A percentile compares a stretch with the other conserved stretches of the same genome.
These are phyloP conservation scores for Andrena trimmerana DNA, from an alignment of 2,888 invertebrate species.

Conservation along the genomic window DNA sequence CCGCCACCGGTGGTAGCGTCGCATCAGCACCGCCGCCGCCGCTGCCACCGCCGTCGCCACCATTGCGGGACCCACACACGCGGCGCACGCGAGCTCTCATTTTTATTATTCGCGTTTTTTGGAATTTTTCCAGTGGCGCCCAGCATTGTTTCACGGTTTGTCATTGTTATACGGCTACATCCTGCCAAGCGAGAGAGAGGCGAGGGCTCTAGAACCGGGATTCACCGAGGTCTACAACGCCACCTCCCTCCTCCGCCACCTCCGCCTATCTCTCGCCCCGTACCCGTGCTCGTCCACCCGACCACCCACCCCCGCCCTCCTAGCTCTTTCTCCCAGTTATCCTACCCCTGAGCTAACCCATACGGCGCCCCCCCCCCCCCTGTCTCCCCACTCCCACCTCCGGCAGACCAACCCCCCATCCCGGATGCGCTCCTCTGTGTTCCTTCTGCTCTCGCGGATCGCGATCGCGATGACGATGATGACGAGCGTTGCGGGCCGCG, in stretches of 20 bases:
- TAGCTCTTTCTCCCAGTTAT: slow-evolving; percentile 34
- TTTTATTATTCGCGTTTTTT: slow-evolving; percentile 85
- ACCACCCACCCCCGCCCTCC: background rate
- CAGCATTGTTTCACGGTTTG: slow-evolving; percentile 85
- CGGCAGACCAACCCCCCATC: background rate
- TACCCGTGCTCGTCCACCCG: background rate
- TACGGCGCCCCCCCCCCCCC: background rate
- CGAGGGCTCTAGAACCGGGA: slow-evolving; percentile 64
- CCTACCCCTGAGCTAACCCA: slow-evolving; percentile 44
- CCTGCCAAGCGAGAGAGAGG: slow-evolving; percentile 76
- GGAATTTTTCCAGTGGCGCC: slow-evolving; percentile 85
- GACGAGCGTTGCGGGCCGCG: slow-evolving; percentile 13
- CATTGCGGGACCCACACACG: slow-evolving; percentile 70
- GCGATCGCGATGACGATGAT: slow-evolving; percentile 39
- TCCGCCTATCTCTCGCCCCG: slow-evolving; percentile 28
- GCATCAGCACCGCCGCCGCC: slow-evolving; percentile 50
- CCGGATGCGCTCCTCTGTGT: slow-evolving; percentile 31
- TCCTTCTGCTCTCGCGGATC: slow-evolving; percentile 29
- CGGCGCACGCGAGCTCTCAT: slow-evolving; percentile 78
- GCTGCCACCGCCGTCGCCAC: slow-evolving; percentile 61
- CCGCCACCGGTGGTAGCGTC: slow-evolving; percentile 38
- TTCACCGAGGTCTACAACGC: slow-evolving; percentile 55
- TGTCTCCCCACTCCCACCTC: background rate
- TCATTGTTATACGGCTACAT: slow-evolving; percentile 83
- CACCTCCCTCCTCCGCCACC: slow-evolving; percentile 32